Evolutionary conservation across 2,797 vertebrate genomes (phyloP), one percentile per base, ranked within the genome.

Genomic region (Gallinago nigripennis): DNA sequence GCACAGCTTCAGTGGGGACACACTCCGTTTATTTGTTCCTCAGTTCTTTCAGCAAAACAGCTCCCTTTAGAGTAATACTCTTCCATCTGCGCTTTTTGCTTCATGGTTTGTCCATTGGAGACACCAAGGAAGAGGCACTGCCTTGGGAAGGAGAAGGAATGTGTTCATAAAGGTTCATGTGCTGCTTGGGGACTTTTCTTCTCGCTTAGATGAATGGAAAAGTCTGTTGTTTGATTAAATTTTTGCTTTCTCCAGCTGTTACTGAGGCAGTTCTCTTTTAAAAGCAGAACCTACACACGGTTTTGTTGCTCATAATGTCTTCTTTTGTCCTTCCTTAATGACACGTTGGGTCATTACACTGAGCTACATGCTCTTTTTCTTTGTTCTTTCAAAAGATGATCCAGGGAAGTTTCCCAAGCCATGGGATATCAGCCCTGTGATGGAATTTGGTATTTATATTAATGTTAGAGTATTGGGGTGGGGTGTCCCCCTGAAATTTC

Each of bases 241-340:
- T 79, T 90, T 54, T 92, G 90, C 91, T 95, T 90, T 85, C 92
- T 76, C 89, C 82, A 96, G 93, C 96, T 97, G 84, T 89, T 90
- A 3, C n/a, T 17, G 87, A 86, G 87, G 71, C 50, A 37, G 46
- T 93, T 96, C 82, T 92, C 51, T 19, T 81, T 85, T 37, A 80
- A 90, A 97, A 93, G 96, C 95, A 89, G 33, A 86, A 89, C 75
- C 65, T 71, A 39, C 8, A 28, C 73, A 1, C 5, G 2, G 69
- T 75, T 93, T 28, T 65, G 28, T 25, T 57, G 46, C 69, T 84
- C 66, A 21, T 24, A 90, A 68, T 76, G 45, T 8, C 17, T 33
- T 28, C n/a, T 76, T 90, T 89, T 13, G 4, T 63, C 66, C 48
- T 79, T 70, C 69, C 73, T 18, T 25, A 8, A 45, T 15, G 78